These are phyloP conservation scores for Opisthograptis luteolata DNA, from an alignment of 2,888 invertebrate species.

Conservation along the genomic window DNA sequence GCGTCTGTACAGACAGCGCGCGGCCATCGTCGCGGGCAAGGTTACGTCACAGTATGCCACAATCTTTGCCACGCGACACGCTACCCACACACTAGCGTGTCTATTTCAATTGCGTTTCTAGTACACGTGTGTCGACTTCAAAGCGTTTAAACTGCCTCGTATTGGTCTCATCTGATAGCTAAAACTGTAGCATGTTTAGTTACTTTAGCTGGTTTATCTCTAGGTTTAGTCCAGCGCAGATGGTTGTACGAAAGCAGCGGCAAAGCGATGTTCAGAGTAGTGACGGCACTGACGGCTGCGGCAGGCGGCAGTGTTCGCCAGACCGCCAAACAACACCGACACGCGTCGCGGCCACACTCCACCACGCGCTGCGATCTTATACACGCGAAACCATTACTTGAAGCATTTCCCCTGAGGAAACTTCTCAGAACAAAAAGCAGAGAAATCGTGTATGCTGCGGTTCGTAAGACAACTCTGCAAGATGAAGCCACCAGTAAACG, in stretches of 20 bases:
- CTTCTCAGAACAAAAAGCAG: not conserved
- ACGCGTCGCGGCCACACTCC: conserved; percentile 65
- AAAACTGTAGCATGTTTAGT: not conserved
- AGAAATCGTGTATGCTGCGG: conserved; percentile 60
- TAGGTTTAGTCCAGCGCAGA: not conserved
- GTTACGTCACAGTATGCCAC: conserved; percentile 50
- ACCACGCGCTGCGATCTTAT: conserved; percentile 45
- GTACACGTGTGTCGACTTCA: not conserved
- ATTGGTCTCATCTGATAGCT: too few relatives aligned
- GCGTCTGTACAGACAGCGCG: conserved; percentile 45
- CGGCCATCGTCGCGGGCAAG: conserved; percentile 55
- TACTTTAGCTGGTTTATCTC: not conserved
- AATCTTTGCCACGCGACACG: conserved; percentile 21
- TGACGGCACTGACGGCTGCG: conserved; percentile 21
- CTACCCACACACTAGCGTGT: conserved; percentile 6
- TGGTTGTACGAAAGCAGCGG: conserved; percentile 15
- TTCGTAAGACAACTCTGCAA: conserved; percentile 64
- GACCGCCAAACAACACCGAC: conserved; percentile 52
- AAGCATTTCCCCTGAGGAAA: conserved; percentile 11
- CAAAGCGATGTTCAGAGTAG: conserved; percentile 43
- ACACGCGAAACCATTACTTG: conserved; percentile 42
- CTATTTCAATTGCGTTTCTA: conserved; percentile 4
- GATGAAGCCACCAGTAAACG: conserved; percentile 79
- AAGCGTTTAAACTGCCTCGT: not conserved
- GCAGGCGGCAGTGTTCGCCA: conserved; percentile 65